These are phyloP conservation scores for Muscicapa comitata DNA, from an alignment of 2,797 vertebrate species.

Conservation along the genomic window DNA sequence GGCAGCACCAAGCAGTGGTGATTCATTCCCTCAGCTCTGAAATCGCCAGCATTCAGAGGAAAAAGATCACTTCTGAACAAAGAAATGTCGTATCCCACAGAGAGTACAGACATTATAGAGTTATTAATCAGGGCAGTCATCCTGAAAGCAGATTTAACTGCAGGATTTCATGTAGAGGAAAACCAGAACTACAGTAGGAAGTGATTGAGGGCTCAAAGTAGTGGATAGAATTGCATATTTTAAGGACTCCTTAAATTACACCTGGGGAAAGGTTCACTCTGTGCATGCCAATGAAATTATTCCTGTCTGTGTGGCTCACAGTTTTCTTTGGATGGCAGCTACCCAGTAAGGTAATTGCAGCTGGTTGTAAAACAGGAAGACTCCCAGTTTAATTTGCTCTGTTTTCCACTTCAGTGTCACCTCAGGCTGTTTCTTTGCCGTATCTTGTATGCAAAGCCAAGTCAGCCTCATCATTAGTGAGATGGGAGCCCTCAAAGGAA, in stretches of 20 bases:
- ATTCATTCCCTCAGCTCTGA: constrained; percentile 54
- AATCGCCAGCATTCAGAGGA: constrained; percentile 13
- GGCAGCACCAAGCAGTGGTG: constrained; percentile 25
- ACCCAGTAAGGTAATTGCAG: background rate
- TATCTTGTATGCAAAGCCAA: background rate
- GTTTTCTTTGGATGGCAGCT: background rate
- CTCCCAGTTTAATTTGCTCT: constrained; percentile 18
- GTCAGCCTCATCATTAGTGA: background rate
- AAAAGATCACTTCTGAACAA: constrained; percentile 57
- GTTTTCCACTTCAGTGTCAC: background rate
- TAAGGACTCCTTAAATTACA: constrained; percentile 2
- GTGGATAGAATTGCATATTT: constrained; percentile 7
- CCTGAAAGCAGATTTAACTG: constrained; percentile 46
- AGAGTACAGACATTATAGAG: constrained; percentile 34
- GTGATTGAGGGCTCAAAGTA: background rate
- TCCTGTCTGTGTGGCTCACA: background rate
- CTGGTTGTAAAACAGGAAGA: background rate
- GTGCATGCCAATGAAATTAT: background rate
- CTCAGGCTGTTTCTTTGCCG: background rate
- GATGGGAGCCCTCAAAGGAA: background rate
- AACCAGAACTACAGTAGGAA: constrained; percentile 32
- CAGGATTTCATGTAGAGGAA: constrained; percentile 11
- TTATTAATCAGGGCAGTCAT: constrained; percentile 59
- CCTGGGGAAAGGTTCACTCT: background rate
- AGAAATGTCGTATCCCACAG: constrained; percentile 54